phyloP scores from a whole-genome alignment of 2,113 vertebrate genomes.

The Pluvianellus socialis region DNA sequence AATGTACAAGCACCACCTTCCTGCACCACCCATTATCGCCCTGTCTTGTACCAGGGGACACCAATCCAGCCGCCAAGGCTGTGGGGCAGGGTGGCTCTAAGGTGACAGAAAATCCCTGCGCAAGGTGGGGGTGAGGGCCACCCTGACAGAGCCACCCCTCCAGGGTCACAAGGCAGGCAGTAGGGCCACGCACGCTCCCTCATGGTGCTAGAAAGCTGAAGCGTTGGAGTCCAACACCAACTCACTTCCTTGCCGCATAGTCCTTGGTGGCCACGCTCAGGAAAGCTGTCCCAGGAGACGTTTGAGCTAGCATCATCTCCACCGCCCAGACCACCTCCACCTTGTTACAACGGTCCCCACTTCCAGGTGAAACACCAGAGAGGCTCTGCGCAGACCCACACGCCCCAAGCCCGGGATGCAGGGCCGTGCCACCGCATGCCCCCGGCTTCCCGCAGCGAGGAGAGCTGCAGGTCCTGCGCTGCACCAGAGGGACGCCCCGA shows the following conservation, averaged over 20 bases:
- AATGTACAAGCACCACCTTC: not conserved
- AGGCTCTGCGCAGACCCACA: not conserved
- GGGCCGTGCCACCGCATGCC: not conserved
- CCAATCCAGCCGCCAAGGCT: not conserved
- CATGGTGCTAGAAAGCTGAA: not conserved
- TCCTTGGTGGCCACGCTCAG: not conserved
- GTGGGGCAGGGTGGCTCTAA: not conserved
- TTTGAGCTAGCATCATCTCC: not conserved
- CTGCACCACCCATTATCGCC: not conserved
- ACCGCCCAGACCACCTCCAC: not conserved
- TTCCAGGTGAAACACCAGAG: not conserved
- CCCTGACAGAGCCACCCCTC: rapidly evolving
- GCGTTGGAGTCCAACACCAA: not conserved
- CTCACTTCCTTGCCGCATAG: not conserved
- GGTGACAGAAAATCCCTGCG: not conserved
- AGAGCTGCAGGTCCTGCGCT: not conserved
- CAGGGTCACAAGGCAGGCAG: not conserved
- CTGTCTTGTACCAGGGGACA: not conserved
- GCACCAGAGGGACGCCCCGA: not conserved
- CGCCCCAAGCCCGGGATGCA: not conserved
- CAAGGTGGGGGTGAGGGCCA: not conserved
- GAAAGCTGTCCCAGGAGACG: not conserved
- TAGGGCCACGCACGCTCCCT: not conserved
- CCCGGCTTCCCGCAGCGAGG: not conserved
- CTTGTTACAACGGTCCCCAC: not conserved